Evolutionary conservation across 2,797 vertebrate genomes (phyloP).

Genomic region (Macropodus opercularis): DNA sequence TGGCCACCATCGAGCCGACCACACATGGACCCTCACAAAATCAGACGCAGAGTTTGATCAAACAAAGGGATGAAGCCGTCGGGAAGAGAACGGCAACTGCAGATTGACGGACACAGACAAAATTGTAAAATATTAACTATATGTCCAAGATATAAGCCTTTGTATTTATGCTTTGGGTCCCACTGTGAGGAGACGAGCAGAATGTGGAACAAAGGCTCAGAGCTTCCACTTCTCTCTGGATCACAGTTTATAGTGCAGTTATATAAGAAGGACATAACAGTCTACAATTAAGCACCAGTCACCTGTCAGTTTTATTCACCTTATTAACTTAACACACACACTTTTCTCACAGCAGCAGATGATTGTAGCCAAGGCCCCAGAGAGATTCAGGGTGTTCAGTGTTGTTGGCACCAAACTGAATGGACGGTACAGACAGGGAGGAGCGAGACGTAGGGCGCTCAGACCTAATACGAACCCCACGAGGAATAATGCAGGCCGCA

Average conservation of each 20-base stretch:
- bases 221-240: conserved; percentile 18
- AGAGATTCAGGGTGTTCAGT: conserved; percentile 19
- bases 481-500: conserved; percentile 24
- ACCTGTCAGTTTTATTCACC: too few species aligned
- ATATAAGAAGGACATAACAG: conserved; percentile 27
- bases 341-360: background rate
- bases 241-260: conserved; percentile 39
- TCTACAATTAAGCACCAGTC: background rate
- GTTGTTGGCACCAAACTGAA: conserved; percentile 34
- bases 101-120: conserved; percentile 7
- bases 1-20: conserved; percentile 61
- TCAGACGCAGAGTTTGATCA: conserved; percentile 31
- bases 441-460: background rate
- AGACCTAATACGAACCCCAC: conserved; percentile 49
- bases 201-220: background rate
- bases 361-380: conserved; percentile 5
- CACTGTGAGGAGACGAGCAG: conserved; percentile 15
- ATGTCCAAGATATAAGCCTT: too few species aligned
- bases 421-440: conserved; percentile 18
- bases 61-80: conserved; percentile 20
- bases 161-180: background rate
- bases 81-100: background rate
- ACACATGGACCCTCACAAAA: conserved; percentile 54
- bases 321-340: too few species aligned
- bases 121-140: background rate